These are phyloP conservation scores for Aleiodes leptofemur DNA, from an alignment of 2,888 invertebrate species.

Conservation along the genomic window DNA sequence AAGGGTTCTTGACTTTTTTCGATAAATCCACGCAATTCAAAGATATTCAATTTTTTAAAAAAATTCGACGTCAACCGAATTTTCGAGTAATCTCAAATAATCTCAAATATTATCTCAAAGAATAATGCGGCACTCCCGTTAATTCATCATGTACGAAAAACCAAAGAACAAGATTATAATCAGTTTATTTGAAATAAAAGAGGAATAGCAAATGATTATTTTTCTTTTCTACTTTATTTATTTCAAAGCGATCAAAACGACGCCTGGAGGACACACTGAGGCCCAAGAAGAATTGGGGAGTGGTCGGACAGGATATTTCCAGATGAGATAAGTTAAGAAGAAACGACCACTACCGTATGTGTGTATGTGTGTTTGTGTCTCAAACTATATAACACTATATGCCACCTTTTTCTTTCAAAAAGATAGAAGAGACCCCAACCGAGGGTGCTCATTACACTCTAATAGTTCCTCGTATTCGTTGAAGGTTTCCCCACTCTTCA, in stretches of 20 bases:
- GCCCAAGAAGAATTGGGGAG: conserved; percentile 56
- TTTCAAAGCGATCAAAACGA: conserved; percentile 59
- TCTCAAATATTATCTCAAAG: too few species aligned
- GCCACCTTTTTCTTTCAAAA: conserved; percentile 58
- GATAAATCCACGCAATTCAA: too few species aligned
- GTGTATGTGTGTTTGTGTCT: conserved; percentile 43
- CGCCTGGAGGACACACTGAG: conserved; percentile 61
- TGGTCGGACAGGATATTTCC: conserved; percentile 64
- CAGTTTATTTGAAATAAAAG: neutral
- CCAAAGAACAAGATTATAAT: conserved; percentile 1
- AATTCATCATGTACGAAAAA: too few species aligned
- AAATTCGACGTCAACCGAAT: too few species aligned
- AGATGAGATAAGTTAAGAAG: conserved; percentile 62
- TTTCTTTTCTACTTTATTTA: conserved; percentile 46
- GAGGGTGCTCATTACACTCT: conserved; percentile 68
- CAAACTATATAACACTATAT: conserved; percentile 56
- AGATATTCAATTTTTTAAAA: too few species aligned
- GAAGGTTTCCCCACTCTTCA: conserved; percentile 40
- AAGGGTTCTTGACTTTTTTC: too few species aligned
- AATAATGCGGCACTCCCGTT: too few species aligned
- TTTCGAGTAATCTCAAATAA: too few species aligned
- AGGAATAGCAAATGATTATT: conserved; percentile 31
- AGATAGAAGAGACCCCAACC: conserved; percentile 59
- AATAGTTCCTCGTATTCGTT: conserved; percentile 64
- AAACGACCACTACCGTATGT: conserved; percentile 63